Evolutionary conservation across 2,888 invertebrate species (phyloP).

Genomic region (Pilophorus perplexus): DNA sequence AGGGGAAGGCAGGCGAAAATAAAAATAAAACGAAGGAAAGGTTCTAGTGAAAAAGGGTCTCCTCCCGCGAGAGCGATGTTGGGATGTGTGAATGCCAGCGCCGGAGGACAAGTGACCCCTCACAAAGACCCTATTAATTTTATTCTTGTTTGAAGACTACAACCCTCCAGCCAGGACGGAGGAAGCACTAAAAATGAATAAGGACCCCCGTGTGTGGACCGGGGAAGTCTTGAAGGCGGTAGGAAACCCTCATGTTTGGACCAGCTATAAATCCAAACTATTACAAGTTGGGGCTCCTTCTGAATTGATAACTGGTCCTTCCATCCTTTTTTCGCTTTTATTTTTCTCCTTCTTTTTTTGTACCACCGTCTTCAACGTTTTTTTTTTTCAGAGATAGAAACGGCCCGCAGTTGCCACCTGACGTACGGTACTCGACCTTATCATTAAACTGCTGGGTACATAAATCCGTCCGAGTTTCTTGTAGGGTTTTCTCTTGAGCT

Average conservation of each 20-base stretch:
- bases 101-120: slow-evolving; percentile 7
- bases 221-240: slow-evolving; percentile 6
- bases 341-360: background rate
- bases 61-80: background rate
- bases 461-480: background rate
- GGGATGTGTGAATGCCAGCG: slow-evolving; percentile 1
- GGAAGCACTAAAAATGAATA: slow-evolving; percentile 9
- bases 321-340: background rate
- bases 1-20: no score
- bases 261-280: slow-evolving; percentile 3
- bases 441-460: background rate
- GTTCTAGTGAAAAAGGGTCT: background rate
- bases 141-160: background rate
- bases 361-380: background rate
- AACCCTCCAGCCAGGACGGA: background rate
- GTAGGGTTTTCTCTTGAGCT: background rate
- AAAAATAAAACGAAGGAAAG: no score
- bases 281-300: slow-evolving; percentile 5
- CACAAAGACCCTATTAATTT: slow-evolving; percentile 6
- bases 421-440: slow-evolving; percentile 10
- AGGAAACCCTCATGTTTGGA: slow-evolving; percentile 11
- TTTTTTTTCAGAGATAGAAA: background rate
- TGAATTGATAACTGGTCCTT: slow-evolving; percentile 12
- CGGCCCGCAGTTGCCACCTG: slow-evolving; percentile 1
- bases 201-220: background rate